These are phyloP conservation scores for Lepidocolaptes lacrymiger DNA, from an alignment of 2,797 vertebrate species.

Conservation along the genomic window DNA sequence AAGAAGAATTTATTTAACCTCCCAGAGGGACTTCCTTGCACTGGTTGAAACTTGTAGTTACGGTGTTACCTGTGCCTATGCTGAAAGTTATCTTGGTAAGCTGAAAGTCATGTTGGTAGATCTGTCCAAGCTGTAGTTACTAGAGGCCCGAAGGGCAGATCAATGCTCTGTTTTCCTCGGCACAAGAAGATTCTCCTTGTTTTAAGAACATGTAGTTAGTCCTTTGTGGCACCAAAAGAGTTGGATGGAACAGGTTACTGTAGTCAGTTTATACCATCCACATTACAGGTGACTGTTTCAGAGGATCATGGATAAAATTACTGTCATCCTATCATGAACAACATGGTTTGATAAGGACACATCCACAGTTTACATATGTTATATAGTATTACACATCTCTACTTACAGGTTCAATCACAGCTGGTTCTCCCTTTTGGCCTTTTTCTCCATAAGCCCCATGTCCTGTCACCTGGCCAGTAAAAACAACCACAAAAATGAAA, in stretches of 20 bases:
- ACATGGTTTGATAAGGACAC: not conserved
- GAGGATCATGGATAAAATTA: not conserved
- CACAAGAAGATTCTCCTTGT: not conserved
- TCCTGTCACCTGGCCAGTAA: slow-evolving; percentile 82
- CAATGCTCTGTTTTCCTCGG: not conserved
- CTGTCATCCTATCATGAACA: not conserved
- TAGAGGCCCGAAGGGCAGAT: not conserved
- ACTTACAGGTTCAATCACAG: slow-evolving; percentile 97
- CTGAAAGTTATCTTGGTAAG: not conserved
- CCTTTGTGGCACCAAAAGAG: not conserved
- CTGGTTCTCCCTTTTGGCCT: slow-evolving; percentile 95
- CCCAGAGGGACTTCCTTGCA: not conserved
- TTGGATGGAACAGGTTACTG: not conserved
- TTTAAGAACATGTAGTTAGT: not conserved
- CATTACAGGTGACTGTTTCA: not conserved
- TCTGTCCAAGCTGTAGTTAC: not conserved
- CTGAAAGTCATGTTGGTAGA: not conserved
- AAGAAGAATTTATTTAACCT: not conserved
- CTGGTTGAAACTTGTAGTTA: not conserved
- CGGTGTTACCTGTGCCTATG: not conserved
- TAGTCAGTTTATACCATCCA: not conserved
- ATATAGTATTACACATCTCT: not conserved
- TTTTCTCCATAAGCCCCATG: slow-evolving; percentile 88
- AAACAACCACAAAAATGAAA: not conserved
- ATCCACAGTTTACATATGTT: not conserved